These are phyloP conservation scores for Manis javanica DNA, from an alignment of 2,797 vertebrate species.

Conservation along the genomic window DNA sequence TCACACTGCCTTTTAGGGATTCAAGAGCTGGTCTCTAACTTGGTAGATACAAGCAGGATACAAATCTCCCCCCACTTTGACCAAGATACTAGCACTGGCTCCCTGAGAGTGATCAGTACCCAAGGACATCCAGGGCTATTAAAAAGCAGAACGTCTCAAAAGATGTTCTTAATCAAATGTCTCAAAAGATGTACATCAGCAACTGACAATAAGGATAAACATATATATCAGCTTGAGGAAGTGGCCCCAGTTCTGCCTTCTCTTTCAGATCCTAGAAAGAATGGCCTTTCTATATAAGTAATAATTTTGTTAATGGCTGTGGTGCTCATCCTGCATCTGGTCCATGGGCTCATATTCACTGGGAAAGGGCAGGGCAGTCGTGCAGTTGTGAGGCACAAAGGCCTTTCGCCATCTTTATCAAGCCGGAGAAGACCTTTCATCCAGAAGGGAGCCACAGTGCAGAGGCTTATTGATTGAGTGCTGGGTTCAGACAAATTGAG, in stretches of 20 bases:
- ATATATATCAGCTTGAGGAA: neutral
- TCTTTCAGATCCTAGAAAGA: neutral
- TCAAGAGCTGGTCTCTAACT: neutral
- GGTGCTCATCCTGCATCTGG: neutral
- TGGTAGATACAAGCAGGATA: neutral
- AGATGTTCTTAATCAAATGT: neutral
- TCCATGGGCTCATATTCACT: neutral
- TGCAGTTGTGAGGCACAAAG: neutral
- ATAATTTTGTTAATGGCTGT: neutral
- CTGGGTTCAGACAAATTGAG: neutral
- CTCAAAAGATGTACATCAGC: no score
- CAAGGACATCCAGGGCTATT: neutral
- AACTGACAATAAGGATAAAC: neutral
- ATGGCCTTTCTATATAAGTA: neutral
- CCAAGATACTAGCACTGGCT: neutral
- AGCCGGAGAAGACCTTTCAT: neutral
- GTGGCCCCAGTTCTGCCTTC: neutral
- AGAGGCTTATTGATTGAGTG: neutral
- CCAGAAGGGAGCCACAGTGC: neutral
- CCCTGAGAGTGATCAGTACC: neutral
- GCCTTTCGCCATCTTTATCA: neutral
- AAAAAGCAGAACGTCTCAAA: neutral
- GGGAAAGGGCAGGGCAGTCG: neutral
- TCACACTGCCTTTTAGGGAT: neutral
- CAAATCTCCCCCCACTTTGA: neutral